Evolutionary conservation across 2,113 vertebrate genomes (phyloP).

Genomic region (Sterrhoptilus dennistouni): DNA sequence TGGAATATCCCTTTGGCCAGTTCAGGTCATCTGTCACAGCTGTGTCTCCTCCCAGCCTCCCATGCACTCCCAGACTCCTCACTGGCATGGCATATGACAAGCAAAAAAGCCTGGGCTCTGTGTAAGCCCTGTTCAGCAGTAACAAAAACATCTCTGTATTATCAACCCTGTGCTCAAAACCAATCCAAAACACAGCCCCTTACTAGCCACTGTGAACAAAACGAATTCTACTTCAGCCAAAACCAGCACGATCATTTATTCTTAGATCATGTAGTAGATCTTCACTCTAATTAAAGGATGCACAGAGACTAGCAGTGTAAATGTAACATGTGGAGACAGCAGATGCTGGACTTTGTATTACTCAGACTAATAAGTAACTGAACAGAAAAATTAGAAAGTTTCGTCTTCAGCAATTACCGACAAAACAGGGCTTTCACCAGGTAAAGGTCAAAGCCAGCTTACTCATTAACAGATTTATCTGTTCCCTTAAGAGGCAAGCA

Average conservation of each 20-base stretch:
- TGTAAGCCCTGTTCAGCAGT: not conserved
- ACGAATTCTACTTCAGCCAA: not conserved
- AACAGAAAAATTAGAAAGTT: not conserved
- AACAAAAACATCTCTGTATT: not conserved
- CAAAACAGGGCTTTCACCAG: not conserved
- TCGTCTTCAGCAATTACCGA: not conserved
- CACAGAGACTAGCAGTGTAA: not conserved
- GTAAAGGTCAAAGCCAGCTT: not conserved
- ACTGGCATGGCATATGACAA: not conserved
- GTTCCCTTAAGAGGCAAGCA: not conserved
- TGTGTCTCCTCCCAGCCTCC: not conserved
- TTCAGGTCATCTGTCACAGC: accelerated
- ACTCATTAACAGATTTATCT: not conserved
- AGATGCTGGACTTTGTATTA: not conserved
- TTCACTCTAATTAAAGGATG: not conserved
- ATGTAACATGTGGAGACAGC: accelerated
- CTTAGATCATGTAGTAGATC: not conserved
- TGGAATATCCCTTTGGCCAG: not conserved
- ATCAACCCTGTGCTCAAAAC: not conserved
- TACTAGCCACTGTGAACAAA: not conserved
- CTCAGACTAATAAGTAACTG: constrained; percentile 4
- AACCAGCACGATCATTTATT: not conserved
- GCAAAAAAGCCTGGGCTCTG: not conserved
- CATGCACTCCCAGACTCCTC: not conserved
- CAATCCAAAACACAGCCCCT: not conserved